Base-by-base conservation (phyloP, 2,888 invertebrate species). In the Pegoplata infirma region DNA sequence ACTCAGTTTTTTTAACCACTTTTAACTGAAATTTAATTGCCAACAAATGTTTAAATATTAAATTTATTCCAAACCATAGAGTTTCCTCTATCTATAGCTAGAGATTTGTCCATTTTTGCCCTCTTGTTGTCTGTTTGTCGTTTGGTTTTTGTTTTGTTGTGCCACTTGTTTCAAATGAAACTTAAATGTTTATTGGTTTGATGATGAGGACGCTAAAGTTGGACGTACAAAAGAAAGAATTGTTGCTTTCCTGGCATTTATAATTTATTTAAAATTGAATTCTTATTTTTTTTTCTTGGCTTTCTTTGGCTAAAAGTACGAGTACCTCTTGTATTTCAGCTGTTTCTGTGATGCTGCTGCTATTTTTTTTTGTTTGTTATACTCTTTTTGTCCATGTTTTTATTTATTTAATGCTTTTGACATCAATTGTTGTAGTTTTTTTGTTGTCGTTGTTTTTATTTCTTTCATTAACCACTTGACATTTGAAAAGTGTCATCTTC, bases 11-110 rank as follows among this genome's bases (percentile, higher is more conserved):
- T n/a, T 25, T 19, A 72, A 64, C 19, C 21, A 66, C 16, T 58
- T 56, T 73, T 49, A 75, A 49, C 40, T 68, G 47, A 75, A 68
- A 75, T 72, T 67, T 75, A 79, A 79, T 72, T 79, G 75, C 61
- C 67, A 63, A 53, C 61, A 79, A 79, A 79, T 67, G 67, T 66
- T 72, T 67, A 36, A 71, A 56, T 66, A 66, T 61, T 53, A 67
- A 61, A 58, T 68, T 63, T 67, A 61, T 58, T 71, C 49, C 55
- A 69, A 71, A 36, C 61, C 59, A 66, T 74, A 68, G 25, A 23
- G n/a, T 3, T 21, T 23, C 16, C 21, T n/a, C 14, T 51, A 12
- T 25, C 23, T n/a, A 23, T n/a, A 40, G 36, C 36, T 40, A n/a
- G n/a, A n/a, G n/a, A n/a, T 23, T 32, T 67, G n/a, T 59, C 16